Percentiles rank a stretch among this genome's conserved stretches.
These are phyloP conservation scores for Eleutherodactylus coqui DNA, from an alignment of 2,797 vertebrate species.

Conservation along the genomic window DNA sequence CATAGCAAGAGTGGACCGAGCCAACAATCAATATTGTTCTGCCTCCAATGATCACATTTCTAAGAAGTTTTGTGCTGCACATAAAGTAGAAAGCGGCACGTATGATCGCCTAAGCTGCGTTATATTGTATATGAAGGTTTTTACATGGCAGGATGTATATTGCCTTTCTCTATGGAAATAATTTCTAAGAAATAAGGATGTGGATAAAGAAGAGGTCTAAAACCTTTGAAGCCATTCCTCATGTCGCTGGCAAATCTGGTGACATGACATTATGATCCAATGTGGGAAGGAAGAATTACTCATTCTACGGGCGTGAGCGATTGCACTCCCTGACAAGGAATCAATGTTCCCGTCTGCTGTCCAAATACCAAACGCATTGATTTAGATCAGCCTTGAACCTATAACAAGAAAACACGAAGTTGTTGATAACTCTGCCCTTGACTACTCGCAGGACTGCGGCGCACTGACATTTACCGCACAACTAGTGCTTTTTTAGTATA, in stretches of 20 bases:
- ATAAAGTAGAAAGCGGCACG: background rate
- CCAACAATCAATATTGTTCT: background rate
- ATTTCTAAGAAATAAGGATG: background rate
- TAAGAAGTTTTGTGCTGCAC: background rate
- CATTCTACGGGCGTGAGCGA: constrained; percentile 43
- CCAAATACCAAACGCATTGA: constrained; percentile 52
- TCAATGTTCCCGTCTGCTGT: constrained; percentile 46
- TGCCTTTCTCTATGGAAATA: background rate
- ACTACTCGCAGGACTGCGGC: background rate
- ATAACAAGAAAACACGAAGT: constrained; percentile 2
- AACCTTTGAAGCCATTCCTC: background rate
- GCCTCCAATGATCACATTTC: constrained; percentile 6
- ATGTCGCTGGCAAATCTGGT: constrained; percentile 16
- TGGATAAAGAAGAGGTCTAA: background rate
- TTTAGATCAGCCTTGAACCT: constrained; percentile 59
- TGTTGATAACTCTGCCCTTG: constrained; percentile 45
- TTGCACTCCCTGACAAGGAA: constrained; percentile 36
- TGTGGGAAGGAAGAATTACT: constrained; percentile 36
- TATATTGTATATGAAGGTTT: background rate
- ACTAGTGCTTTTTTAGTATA: background rate
- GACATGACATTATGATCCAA: background rate
- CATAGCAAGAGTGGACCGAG: background rate
- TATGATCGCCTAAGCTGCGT: background rate
- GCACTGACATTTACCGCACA: background rate
- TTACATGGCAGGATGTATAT: background rate